phyloP scores from a whole-genome alignment of 1,140 invertebrate species.

The Aphaenogaster floridana region DNA sequence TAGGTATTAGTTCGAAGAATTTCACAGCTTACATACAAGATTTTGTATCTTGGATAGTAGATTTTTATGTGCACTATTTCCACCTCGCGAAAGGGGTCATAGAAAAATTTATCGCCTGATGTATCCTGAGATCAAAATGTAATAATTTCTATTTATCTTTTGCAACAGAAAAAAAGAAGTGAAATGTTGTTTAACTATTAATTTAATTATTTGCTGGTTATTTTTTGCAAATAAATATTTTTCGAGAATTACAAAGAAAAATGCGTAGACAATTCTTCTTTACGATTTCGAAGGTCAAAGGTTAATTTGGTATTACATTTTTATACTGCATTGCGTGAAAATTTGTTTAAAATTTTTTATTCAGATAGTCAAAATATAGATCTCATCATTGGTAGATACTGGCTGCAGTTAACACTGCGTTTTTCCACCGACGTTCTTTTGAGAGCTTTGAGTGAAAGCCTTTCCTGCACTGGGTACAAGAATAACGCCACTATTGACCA shows the following conservation, averaged over 20 bases:
- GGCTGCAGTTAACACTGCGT: constrained; percentile 17
- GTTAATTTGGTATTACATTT: not conserved
- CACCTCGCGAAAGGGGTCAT: not conserved
- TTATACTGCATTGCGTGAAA: not conserved
- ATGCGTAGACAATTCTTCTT: not conserved
- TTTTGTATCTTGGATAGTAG: not conserved
- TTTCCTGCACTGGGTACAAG: constrained; percentile 47
- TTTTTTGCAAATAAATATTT: not conserved
- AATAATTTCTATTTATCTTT: constrained; percentile 7
- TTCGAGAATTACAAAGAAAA: not conserved
- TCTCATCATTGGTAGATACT: not conserved
- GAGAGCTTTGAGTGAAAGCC: constrained; percentile 56
- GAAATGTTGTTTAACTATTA: not conserved
- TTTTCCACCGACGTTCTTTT: constrained; percentile 52
- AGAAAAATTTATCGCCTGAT: too few relatives aligned
- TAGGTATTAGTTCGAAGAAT: not conserved
- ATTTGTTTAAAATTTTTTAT: not conserved
- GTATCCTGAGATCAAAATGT: not conserved
- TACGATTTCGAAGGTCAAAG: not conserved
- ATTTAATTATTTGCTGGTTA: not conserved
- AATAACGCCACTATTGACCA: constrained; percentile 55
- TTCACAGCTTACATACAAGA: constrained; percentile 8
- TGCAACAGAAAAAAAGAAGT: not conserved
- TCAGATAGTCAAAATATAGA: not conserved
- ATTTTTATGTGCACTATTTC: not conserved